Evolutionary conservation across 1,140 invertebrate species (phyloP).

Genomic region (Cyrtorhinus lividipennis): DNA sequence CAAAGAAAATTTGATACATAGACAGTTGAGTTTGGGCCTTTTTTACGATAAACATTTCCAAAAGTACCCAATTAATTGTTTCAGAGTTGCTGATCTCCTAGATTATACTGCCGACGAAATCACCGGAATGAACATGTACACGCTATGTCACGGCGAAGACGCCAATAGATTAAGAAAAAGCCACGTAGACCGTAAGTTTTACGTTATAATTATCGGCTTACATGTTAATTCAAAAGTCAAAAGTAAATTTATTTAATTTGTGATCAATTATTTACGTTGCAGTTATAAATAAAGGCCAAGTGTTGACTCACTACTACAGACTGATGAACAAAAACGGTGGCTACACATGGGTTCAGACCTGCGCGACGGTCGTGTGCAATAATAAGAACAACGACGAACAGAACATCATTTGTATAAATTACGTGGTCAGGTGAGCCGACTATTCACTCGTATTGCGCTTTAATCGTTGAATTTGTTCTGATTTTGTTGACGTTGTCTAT

Average conservation of each 20-base stretch:
- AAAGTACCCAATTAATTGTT: neutral
- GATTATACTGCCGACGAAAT: slow-evolving; percentile 88
- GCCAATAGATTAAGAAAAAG: slow-evolving; percentile 81
- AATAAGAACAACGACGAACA: slow-evolving; percentile 90
- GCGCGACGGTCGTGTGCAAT: slow-evolving; percentile 89
- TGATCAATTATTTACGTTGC: no score
- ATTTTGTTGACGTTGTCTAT: no score
- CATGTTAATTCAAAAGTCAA: no score
- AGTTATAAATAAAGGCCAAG: slow-evolving; percentile 95
- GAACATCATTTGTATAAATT: slow-evolving; percentile 92
- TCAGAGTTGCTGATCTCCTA: slow-evolving; percentile 78
- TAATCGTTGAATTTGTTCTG: no score
- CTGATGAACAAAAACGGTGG: slow-evolving; percentile 92
- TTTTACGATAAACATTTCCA: no score
- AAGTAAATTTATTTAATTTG: no score
- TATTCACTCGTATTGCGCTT: no score
- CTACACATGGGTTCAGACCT: slow-evolving; percentile 91
- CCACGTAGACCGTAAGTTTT: slow-evolving; percentile 87
- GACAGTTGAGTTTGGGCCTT: no score
- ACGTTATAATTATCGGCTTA: no score
- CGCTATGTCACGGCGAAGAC: slow-evolving; percentile 88
- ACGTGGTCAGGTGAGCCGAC: slow-evolving; percentile 80
- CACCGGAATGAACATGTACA: slow-evolving; percentile 84
- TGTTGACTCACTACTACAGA: slow-evolving; percentile 88
- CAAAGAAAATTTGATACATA: no score